phyloP scores from a whole-genome alignment of 2,888 invertebrate species.

The Cordylochernes scorpioides region DNA sequence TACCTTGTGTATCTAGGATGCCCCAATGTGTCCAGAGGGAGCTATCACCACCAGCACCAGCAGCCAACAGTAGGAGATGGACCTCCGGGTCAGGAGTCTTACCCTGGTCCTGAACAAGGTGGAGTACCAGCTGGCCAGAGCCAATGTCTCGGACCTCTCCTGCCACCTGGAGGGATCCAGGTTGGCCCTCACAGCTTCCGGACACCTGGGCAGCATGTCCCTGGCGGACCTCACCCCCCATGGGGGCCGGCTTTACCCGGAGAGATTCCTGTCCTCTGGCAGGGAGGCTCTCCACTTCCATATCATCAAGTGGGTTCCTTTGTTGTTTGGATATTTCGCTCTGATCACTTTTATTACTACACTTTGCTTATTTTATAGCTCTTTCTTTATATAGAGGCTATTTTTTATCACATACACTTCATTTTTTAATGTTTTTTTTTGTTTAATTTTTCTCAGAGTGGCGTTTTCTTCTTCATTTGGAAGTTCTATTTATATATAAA shows the following conservation, averaged over 20 bases:
- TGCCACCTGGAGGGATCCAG: constrained; percentile 24
- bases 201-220: constrained; percentile 48
- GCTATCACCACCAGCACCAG: too few relatives aligned
- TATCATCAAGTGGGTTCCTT: constrained; percentile 30
- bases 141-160: constrained; percentile 36
- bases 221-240: constrained; percentile 51
- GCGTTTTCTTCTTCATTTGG: too few relatives aligned
- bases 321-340: too few relatives aligned
- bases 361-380: too few relatives aligned
- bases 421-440: constrained; percentile 2
- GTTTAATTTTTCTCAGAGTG: constrained; percentile 6
- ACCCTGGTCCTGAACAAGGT: constrained; percentile 46
- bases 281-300: constrained; percentile 51
- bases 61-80: too few relatives aligned
- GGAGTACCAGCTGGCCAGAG: constrained; percentile 46
- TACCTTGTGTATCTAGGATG: too few relatives aligned
- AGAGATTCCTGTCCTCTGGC: constrained; percentile 52
- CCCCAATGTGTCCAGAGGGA: too few relatives aligned
- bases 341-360: constrained; percentile 1
- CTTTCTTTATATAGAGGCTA: not conserved
- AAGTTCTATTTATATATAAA: too few relatives aligned
- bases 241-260: constrained; percentile 44
- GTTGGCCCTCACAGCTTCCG: constrained; percentile 31
- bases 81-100: constrained; percentile 45
- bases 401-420: constrained; percentile 1